These are phyloP conservation scores for Eledona agricola DNA, from an alignment of 2,888 invertebrate genomes.

Conservation along the genomic window DNA sequence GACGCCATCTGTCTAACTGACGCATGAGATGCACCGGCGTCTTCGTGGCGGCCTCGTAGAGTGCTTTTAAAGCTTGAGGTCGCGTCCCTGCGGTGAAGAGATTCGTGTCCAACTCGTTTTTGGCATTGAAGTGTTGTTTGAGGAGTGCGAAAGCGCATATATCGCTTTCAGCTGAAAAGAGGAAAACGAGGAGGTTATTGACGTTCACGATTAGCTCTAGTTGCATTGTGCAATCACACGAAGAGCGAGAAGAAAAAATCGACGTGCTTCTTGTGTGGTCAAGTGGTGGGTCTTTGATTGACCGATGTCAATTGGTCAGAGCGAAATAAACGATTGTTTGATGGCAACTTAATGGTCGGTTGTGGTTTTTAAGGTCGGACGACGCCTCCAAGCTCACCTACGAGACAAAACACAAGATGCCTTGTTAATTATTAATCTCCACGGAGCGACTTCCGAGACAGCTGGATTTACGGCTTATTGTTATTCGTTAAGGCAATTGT, in stretches of 20 bases:
- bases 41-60: conserved; percentile 82
- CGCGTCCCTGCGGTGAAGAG: conserved; percentile 80
- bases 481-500: conserved; percentile 15
- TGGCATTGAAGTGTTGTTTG: conserved; percentile 79
- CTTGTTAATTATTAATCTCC: conserved; percentile 18
- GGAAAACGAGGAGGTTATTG: conserved; percentile 36
- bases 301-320: too few species aligned
- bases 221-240: conserved; percentile 1
- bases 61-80: conserved; percentile 76
- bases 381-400: conserved; percentile 17
- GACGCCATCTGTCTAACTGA: conserved; percentile 73
- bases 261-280: conserved; percentile 21
- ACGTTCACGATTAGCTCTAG: conserved; percentile 9
- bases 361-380: background rate
- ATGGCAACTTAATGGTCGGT: too few species aligned
- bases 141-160: conserved; percentile 85
- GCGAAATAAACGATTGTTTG: too few species aligned
- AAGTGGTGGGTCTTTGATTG: too few species aligned
- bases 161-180: conserved; percentile 89
- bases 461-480: conserved; percentile 27
- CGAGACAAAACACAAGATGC: conserved; percentile 5
- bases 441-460: conserved; percentile 18
- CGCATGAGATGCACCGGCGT: conserved; percentile 71
- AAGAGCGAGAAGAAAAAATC: conserved; percentile 9
- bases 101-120: conserved; percentile 73